Conservation (phyloP, 92 coral and sea anemone genomes). For the Siderastrea radians region DNA sequence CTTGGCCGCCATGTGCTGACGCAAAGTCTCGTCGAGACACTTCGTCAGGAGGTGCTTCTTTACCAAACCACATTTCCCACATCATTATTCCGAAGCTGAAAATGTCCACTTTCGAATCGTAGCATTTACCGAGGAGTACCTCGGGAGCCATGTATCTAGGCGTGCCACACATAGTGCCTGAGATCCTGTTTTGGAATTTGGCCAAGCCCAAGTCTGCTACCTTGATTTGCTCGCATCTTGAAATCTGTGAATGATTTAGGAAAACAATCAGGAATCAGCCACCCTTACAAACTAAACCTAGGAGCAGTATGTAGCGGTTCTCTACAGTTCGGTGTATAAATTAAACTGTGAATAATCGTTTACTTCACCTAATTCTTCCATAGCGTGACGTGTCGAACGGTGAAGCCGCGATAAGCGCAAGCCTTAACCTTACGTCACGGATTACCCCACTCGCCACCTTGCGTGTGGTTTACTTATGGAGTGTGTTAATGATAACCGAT, state of each 20-base stretch:
- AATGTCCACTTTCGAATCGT: constrained; percentile 7
- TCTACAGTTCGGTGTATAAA: too few relatives aligned
- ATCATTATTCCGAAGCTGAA: constrained; percentile 15
- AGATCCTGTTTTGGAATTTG: neutral
- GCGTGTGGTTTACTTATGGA: too few relatives aligned
- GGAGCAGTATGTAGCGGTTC: neutral
- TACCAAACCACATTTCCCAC: constrained; percentile 30
- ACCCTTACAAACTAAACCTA: too few relatives aligned
- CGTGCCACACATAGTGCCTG: constrained; percentile 4
- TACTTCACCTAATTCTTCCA: too few relatives aligned
- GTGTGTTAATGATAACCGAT: too few relatives aligned
- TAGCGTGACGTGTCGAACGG: too few relatives aligned
- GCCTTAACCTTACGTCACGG: too few relatives aligned
- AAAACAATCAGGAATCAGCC: neutral
- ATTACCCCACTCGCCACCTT: too few relatives aligned
- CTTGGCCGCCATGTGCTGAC: too few relatives aligned
- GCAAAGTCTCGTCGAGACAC: neutral
- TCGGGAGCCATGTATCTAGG: constrained; percentile 18
- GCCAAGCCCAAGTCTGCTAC: constrained; percentile 19
- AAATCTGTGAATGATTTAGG: neutral
- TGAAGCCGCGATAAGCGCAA: too few relatives aligned
- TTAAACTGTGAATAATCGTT: too few relatives aligned
- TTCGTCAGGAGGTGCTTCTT: neutral
- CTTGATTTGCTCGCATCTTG: neutral
- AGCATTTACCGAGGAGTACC: neutral